These are phyloP conservation scores for Strongylocentrotus purpuratus DNA, from an alignment of 35 echinoderm and acorn worm species.

Conservation along the genomic window DNA sequence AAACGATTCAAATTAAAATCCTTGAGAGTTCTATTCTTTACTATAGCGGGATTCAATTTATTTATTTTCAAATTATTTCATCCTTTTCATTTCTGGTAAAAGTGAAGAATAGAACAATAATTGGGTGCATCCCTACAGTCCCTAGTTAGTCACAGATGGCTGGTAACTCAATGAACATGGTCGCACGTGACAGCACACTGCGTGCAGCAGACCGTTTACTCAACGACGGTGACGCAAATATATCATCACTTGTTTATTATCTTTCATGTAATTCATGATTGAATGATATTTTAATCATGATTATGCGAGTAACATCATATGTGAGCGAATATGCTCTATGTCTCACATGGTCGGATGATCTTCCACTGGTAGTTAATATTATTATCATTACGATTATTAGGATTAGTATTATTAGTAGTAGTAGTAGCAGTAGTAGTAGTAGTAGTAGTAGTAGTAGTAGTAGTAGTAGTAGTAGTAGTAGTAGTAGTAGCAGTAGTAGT, in stretches of 20 bases:
- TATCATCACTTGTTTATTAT: constrained; percentile 32
- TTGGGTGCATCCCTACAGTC: not conserved
- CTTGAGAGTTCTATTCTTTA: too few relatives aligned
- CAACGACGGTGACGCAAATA: not conserved
- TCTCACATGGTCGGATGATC: not conserved
- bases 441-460: not conserved
- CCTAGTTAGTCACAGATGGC: not conserved
- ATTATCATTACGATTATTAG: not conserved
- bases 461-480: not conserved
- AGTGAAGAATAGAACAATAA: not conserved
- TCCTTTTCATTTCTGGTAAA: not conserved
- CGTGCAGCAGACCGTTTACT: not conserved
- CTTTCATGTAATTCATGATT: not conserved
- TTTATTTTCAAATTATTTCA: too few relatives aligned
- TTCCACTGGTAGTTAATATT: not conserved
- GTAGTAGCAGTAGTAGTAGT: not conserved
- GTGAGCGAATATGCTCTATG: too few relatives aligned
- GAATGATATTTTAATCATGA: not conserved
- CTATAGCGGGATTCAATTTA: too few relatives aligned
- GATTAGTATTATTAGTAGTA: not conserved
- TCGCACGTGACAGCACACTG: not conserved
- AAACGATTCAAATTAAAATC: too few relatives aligned
- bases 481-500: not conserved
- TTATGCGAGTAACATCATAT: not conserved
- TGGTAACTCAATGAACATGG: not conserved